Evolutionary conservation across 2,113 vertebrate species (phyloP), one percentile per base, ranked within the genome.

Genomic region (Myotis yumanensis): DNA sequence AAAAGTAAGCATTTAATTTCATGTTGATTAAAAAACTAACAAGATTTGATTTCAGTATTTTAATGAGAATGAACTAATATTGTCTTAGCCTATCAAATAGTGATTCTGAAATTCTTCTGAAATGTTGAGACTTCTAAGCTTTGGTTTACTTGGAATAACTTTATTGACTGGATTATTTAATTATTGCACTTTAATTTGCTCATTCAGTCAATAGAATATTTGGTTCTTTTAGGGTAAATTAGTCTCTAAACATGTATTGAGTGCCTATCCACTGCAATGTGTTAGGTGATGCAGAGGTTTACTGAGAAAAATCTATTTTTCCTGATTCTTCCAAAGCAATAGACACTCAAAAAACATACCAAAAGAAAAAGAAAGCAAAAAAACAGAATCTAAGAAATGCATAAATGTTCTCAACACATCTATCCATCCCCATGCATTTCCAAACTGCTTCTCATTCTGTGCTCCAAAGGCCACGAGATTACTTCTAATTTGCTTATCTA

Each of bases 1-100:
- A 90, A 98, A 98, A 96, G 85, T 95, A 96, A 97, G 95, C 95
- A 97, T 97, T 97, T 98, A 79, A 97, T 95, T 96, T 97, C 82
- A 93, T 94, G 51, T 96, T 96, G 86, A 62, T 96, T 93, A 94
- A 97, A 95, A 97, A 98, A 90, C 46, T 97, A 95, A 94, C 23
- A 92, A 46, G 89, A 93, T 79, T 96, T 95, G 79, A 89, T 95
- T 96, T 96, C 4, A 32, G 28, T 75, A 25, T 92, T 96, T 97
- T 95, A 97, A 95, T 0, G 0, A 69, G 23, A 97, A 96, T 84
- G 71, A 93, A 73, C 37, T 86, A 25, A 71, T 85, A 73, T 52
- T 88, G 0, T 82, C 35, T 72, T 80, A 90, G 11, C 7, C 28
- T 97, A 48, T 90, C 25, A 97, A 96, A 69, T 32, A 66, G 16